Base-by-base conservation (phyloP, 1,140 invertebrate genomes). In the Contarinia nasturtii region DNA sequence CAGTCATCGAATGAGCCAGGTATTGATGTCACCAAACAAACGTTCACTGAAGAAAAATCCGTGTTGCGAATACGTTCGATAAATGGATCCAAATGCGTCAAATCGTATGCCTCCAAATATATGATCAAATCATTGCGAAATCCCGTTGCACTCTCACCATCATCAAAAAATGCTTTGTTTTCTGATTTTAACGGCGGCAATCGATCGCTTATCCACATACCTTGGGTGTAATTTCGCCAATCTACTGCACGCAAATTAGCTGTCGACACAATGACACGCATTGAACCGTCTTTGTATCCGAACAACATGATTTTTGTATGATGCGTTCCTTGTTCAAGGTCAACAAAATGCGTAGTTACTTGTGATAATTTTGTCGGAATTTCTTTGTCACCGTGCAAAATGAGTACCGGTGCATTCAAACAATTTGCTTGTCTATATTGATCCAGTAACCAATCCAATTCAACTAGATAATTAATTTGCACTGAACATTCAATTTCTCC, bases 261-360 rank as follows among this genome's bases (percentile, higher is more conserved):
- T 1, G 92, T 96, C 2, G 85, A 88, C 18, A 97, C 76, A 4
- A 94, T 75, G 37, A 96, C 76, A 46, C 90, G 68, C 33, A 94
- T 63, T 2, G 83, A 85, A 12, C 74, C 70, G 59, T 92, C 81
- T 58, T 77, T 79, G 54, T 92, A 86, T 21, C 80, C 73, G 1
- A 95, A 68, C 27, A 96, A 70, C 69, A 89, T 88, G 74, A 96
- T 80, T 72, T 95, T 95, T 1, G 86, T 87, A 59, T 95, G 91
- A 70, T 94, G 91, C 50, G 79, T 85, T 22, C 88, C 87, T 69
- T 82, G 94, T 1, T 76, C n/a, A n/a, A n/a, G n/a, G n/a, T n/a
- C n/a, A n/a, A n/a, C n/a, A n/a, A n/a, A n/a, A n/a, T n/a, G n/a
- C n/a, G n/a, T n/a, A n/a, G n/a, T n/a, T n/a, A n/a, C n/a, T n/a